Base-by-base conservation (phyloP, 2,888 invertebrate species). In the Thecocarcelia acutangulata region DNA sequence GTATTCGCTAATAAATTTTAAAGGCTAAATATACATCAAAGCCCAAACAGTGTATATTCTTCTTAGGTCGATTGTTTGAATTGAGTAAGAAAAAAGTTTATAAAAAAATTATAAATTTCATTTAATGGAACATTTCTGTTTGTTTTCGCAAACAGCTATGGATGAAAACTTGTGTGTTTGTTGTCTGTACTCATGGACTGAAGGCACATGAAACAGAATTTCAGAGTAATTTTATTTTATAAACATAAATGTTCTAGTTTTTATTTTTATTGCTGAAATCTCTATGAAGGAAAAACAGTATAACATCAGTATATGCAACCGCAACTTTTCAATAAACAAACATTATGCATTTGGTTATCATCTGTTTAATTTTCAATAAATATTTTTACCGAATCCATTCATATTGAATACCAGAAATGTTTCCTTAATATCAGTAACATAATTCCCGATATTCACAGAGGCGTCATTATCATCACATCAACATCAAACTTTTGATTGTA, bases 21-120 rank as follows among this genome's bases (percentile, higher is more conserved):
- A 78, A 82, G 74, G 78, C 74, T 78, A 72, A 72, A 69, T 37
- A 40, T 33, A 82, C 74, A 78, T 61, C 74, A 78, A 78, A 82
- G 78, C 75, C 70, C 78, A 75, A 44, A 66, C 37, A 48, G 66
- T 42, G 48, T 21, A 74, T 17, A 33, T 66, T 48, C 64, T 66
- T 48, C 64, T 52, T 63, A 28, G 50, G 13, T 54, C 61, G 54
- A 68, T 54, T 56, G 58, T 54, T 21, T 6, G 24, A 24, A 59
- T 59, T 42, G 13, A n/a, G 13, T 5, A 33, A 2, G 19, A 37
- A 40, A 33, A 37, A 56, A 46, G 12, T 52, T 72, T 46, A 42
- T 48, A 52, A 61, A 61, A 56, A 17, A 33, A 21, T 44, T 52
- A n/a, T n/a, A n/a, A 1, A 64, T 56, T 74, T 56, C 58, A 48